Evolutionary conservation across 2,888 invertebrate genomes (phyloP).

Genomic region (Flabesymbios commensalis): DNA sequence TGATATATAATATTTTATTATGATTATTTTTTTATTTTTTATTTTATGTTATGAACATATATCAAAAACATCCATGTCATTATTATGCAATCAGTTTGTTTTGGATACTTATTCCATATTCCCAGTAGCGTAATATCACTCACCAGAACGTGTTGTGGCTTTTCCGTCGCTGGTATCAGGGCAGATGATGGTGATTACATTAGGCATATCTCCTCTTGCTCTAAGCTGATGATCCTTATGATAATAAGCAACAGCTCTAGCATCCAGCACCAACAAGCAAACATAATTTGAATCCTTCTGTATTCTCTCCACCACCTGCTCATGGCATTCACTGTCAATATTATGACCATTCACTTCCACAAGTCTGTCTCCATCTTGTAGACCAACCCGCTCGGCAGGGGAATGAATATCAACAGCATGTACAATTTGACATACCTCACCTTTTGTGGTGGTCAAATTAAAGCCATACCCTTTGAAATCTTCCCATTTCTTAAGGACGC

Average conservation of each 20-base stretch:
- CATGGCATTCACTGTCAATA: constrained; percentile 64
- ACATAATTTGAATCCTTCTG: neutral
- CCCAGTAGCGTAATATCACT: no score
- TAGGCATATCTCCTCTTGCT: constrained; percentile 2
- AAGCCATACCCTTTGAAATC: constrained; percentile 96
- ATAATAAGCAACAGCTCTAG: constrained; percentile 4
- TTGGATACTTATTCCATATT: no score
- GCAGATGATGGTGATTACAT: no score
- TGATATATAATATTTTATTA: no score
- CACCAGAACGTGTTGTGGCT: no score
- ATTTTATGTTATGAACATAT: no score
- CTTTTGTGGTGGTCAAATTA: constrained; percentile 92
- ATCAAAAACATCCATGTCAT: no score
- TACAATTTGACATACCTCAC: constrained; percentile 89
- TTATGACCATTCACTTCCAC: constrained; percentile 80
- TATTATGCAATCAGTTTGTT: no score
- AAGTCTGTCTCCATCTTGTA: constrained; percentile 76
- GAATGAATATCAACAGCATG: constrained; percentile 77
- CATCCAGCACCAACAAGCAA: constrained; percentile 8
- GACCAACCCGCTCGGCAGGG: constrained; percentile 65
- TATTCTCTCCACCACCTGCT: constrained; percentile 14
- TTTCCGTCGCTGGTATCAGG: no score
- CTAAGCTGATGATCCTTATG: neutral
- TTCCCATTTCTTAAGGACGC: constrained; percentile 75
- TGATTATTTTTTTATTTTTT: no score